A percentile compares a stretch with the other conserved stretches of the same genome.
phyloP scores from a whole-genome alignment of 2,113 vertebrate genomes.

The Nibea coibor region DNA sequence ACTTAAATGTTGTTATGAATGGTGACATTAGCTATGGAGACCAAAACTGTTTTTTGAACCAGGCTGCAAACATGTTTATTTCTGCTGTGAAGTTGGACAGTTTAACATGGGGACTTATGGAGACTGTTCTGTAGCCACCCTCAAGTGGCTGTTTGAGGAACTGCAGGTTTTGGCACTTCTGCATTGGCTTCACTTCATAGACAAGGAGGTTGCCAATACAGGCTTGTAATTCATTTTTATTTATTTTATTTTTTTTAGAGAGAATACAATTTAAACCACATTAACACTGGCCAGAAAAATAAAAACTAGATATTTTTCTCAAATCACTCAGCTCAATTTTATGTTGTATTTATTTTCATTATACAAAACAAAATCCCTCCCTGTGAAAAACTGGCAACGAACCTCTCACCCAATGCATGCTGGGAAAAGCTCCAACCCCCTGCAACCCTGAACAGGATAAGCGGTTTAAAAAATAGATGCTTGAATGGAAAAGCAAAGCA shows the following conservation, averaged over 20 bases:
- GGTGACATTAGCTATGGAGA: too few relatives aligned
- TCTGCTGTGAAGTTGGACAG: too few relatives aligned
- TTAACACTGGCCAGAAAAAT: not conserved
- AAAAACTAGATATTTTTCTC: not conserved
- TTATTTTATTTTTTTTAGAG: too few relatives aligned
- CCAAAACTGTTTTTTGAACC: too few relatives aligned
- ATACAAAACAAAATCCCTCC: conserved; percentile 32
- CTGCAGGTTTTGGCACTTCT: too few relatives aligned
- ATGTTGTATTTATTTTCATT: conserved; percentile 24
- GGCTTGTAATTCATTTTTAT: not conserved
- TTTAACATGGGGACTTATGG: too few relatives aligned
- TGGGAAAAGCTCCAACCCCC: conserved; percentile 45
- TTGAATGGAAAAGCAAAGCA: conserved; percentile 46
- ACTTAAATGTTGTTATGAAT: too few relatives aligned
- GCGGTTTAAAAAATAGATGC: conserved; percentile 58
- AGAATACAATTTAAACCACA: not conserved
- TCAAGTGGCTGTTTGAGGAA: too few relatives aligned
- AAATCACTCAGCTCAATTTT: conserved; percentile 5
- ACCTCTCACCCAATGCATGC: conserved; percentile 37
- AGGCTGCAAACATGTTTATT: too few relatives aligned
- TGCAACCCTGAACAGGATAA: conserved; percentile 49
- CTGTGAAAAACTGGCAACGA: conserved; percentile 12
- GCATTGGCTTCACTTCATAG: too few relatives aligned
- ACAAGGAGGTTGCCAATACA: too few relatives aligned
- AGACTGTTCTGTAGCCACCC: too few relatives aligned